Percentiles rank a stretch among this genome's conserved stretches.
phyloP scores from a whole-genome alignment of 2,888 invertebrate genomes.

The Drosophila ustulata region DNA sequence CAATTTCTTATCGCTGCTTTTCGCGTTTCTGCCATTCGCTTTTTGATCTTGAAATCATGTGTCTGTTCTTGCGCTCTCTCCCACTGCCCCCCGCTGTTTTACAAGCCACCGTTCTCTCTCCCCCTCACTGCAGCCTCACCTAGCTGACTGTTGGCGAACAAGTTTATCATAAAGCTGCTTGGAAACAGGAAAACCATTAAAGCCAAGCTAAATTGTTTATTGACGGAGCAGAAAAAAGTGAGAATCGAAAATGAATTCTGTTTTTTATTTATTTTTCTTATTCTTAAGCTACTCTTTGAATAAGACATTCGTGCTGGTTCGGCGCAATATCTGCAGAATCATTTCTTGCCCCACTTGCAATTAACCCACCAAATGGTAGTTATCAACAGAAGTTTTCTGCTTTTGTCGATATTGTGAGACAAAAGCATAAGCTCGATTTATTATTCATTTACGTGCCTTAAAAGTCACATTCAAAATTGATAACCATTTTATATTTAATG shows the following conservation, averaged over 20 bases:
- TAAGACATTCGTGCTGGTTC: slow-evolving; percentile 29
- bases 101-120: slow-evolving; percentile 9
- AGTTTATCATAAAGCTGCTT: slow-evolving; percentile 58
- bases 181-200: slow-evolving; percentile 72
- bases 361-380: slow-evolving; percentile 14
- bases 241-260: slow-evolving; percentile 36
- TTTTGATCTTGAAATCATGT: slow-evolving; percentile 74
- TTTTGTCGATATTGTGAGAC: background rate
- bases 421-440: background rate
- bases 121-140: slow-evolving; percentile 9
- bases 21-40: slow-evolving; percentile 69
- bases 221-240: slow-evolving; percentile 33
- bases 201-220: slow-evolving; percentile 68
- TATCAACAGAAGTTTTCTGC: slow-evolving; percentile 3
- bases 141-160: slow-evolving; percentile 52
- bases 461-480: background rate
- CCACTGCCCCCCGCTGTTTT: background rate
- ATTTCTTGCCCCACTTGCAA: slow-evolving; percentile 30
- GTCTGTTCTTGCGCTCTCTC: slow-evolving; percentile 27
- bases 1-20: slow-evolving; percentile 49
- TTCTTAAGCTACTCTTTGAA: background rate
- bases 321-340: slow-evolving; percentile 25
- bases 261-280: slow-evolving; percentile 14
- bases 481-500: background rate
- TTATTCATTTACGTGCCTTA: background rate